A percentile compares a stretch with the other conserved stretches of the same genome.
Conservation (phyloP, 2,797 vertebrate genomes). For the Sebastes paucispinis region DNA sequence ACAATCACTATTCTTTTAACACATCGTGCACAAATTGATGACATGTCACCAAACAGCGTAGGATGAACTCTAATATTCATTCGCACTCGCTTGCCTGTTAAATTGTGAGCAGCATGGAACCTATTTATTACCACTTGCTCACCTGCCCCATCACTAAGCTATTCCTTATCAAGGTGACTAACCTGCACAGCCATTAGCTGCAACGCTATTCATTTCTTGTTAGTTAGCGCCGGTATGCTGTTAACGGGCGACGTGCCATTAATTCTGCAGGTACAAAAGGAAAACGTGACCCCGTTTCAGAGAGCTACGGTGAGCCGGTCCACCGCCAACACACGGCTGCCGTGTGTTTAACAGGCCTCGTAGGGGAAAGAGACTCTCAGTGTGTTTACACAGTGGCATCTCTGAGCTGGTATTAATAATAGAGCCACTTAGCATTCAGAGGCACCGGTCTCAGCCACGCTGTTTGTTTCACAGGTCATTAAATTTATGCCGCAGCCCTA, state of each 20-base stretch:
- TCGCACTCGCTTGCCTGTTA: slow-evolving; percentile 19
- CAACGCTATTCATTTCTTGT: slow-evolving; percentile 54
- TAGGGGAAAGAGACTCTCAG: slow-evolving; percentile 51
- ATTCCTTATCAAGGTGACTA: slow-evolving; percentile 64
- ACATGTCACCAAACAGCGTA: background rate
- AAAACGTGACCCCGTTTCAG: slow-evolving; percentile 64
- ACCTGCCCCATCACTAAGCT: slow-evolving; percentile 56
- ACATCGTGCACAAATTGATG: background rate
- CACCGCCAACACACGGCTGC: slow-evolving; percentile 28
- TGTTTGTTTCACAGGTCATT: slow-evolving; percentile 87
- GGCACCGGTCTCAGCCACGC: slow-evolving; percentile 71
- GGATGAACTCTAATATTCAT: slow-evolving; percentile 28
- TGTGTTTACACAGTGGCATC: slow-evolving; percentile 79
- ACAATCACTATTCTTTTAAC: background rate
- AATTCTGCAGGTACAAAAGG: slow-evolving; percentile 68
- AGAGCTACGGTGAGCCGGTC: slow-evolving; percentile 17
- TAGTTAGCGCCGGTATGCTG: slow-evolving; percentile 50
- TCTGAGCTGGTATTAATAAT: slow-evolving; percentile 79
- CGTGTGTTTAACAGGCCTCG: slow-evolving; percentile 58
- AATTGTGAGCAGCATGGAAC: slow-evolving; percentile 14
- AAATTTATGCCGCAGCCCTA: slow-evolving; percentile 84
- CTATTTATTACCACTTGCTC: slow-evolving; percentile 55
- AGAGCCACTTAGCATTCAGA: slow-evolving; percentile 82
- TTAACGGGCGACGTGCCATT: slow-evolving; percentile 57
- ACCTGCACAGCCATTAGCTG: slow-evolving; percentile 56